Evolutionary conservation across 2,797 vertebrate genomes (phyloP), one percentile per base, ranked within the genome.

Genomic region (Adelosebastes latens): DNA sequence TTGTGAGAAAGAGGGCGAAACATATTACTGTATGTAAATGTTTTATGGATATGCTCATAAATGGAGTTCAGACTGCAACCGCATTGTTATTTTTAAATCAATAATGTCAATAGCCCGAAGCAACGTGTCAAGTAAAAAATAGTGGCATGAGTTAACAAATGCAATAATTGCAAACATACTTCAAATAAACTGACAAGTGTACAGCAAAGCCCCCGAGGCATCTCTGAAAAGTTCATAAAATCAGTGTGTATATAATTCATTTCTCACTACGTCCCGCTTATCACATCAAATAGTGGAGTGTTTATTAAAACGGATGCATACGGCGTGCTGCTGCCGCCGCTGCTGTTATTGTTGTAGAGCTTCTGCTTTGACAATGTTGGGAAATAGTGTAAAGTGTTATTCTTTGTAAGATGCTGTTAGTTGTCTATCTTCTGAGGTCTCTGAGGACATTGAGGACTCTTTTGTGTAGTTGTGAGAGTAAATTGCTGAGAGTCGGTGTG

Each of bases 151-250:
- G 88, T 93, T 93, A 93, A 94, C 90, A 94, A 93, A 94, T 94
- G 87, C 79, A 92, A 93, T 95, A 94, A 95, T 93, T 95, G 90
- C 91, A 92, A 91, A 90, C 88, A 92, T 94, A 91, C 83, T 92
- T 95, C 93, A 94, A 93, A 93, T 93, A 91, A 87, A 92, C 89
- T 92, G 90, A 93, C 93, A 94, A 88, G 81, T 87, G 88, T 75
- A 80, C 64, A 69, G 75, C 82, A 67, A 86, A 85, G 69, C 80
- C 83, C 89, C 66, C 0, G 18, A 90, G 93, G 92, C 88, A n/a
- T 32, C 86, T 91, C 72, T 77, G 80, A 90, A 94, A 93, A 93
- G 91, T 94, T 94, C 85, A 93, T 89, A 89, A 91, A 93, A 94
- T 93, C 83, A 83, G 72, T 86, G 78, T 90, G 91, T 87, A 88